Evolutionary conservation across 2,888 invertebrate genomes (phyloP), one percentile per base, ranked within the genome.

Genomic region (Boloria euphrosyne): DNA sequence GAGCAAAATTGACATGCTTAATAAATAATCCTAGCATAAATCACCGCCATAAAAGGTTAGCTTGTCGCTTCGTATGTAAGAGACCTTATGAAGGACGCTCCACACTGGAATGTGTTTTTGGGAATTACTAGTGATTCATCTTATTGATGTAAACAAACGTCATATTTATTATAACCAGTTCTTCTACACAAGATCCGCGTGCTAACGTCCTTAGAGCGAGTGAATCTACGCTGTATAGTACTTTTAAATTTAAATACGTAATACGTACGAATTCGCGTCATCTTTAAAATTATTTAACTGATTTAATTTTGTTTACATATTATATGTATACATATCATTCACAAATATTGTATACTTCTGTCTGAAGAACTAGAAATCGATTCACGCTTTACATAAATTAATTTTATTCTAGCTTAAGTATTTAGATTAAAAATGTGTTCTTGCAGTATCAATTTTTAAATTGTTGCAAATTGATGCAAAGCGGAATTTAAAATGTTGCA

Each of bases 121-220:
- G 88, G 84, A 83, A 81, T 83, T 84, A 84, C 84, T 77, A 68
- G 79, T 89, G 89, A 89, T 85, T 90, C 89, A 87, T 86, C 82
- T 78, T 73, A 78, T 74, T 74, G 79, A 83, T 82, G 84, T 87
- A 87, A 88, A 88, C 85, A 89, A 85, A 82, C 76, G 70, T 72
- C 72, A 74, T 55, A 76, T 78, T 84, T 85, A 84, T 83, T 83
- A 71, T 72, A 78, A 74, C 76, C 75, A 76, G 74, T 75, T 77
- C 70, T 74, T 44, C 47, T 61, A 61, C 61, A 69, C 71, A 73
- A 89, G 85, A 89, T 89, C 89, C 90, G 89, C 84, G 80, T 73
- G 73, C 71, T 68, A 65, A 61, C 62, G 62, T 58, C 38, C 13
- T 58, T 65, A 22, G 49, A 50, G 49, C 22, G 49, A 46, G 17